Base-by-base conservation (phyloP, 2,113 vertebrate genomes). In the Kryptolebias marmoratus region DNA sequence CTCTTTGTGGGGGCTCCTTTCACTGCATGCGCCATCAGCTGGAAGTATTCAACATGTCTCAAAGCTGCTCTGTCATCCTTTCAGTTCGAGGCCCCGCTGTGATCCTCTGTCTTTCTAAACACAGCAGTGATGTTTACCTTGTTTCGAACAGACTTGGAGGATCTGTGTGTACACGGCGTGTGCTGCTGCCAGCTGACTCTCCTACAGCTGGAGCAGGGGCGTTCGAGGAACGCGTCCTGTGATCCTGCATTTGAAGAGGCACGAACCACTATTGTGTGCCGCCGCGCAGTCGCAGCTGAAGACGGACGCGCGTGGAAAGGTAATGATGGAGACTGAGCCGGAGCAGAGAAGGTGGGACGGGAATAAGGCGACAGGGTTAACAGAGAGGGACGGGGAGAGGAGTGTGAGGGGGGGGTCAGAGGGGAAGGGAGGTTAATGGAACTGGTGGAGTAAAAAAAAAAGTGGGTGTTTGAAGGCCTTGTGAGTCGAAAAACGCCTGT, bases 401-500 rank as follows among this genome's bases (percentile, higher is more conserved):
- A 57, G 71, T 44, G 71, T 74, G 61, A 72, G 85, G 87, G 81
- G 89, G 72, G 70, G 73, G 53, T 53, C 50, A 53, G 50, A 53
- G 50, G 50, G 50, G 50, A 53, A 64, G 79, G 57, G 81, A 91
- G 87, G 77, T 91, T 94, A 80, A 95, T 94, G 86, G 94, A 95
- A 79, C 75, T 79, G 68, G 87, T 84, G 71, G 90, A 83, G 61
- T 91, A 85, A 36, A 90, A 87, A 77, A 60, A 66, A 76, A 67
- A 70, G 39, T 64, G 68, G 73, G 84, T 30, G 88, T 88, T 91
- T 91, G 90, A 84, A 93, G 89, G 52, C 88, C 89, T 70, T 83
- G 92, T 84, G 94, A 92, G 58, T 92, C 90, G 91, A 94, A 93
- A 22, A 94, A 94, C 89, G 88, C 91, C 76, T 88, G 81, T 90